Conservation (phyloP, 2,888 invertebrate species). For the Chymomyza procnemis region DNA sequence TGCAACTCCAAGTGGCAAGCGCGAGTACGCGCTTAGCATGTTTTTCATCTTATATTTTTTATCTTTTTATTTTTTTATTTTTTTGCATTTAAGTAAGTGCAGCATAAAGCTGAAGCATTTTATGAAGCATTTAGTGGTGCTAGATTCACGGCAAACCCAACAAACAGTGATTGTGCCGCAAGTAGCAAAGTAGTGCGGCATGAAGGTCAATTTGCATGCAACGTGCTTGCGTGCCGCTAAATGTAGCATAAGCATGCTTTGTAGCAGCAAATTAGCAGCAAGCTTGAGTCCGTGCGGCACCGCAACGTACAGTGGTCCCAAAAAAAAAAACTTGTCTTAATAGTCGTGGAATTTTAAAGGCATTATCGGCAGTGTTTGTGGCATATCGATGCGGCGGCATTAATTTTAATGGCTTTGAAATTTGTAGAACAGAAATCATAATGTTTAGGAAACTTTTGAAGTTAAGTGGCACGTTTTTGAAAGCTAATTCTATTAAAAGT, state of each 20-base stretch:
- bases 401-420: no score
- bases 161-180: conserved; percentile 1
- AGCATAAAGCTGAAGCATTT: conserved; percentile 36
- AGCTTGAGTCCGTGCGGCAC: not conserved
- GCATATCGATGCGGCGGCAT: no score
- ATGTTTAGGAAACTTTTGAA: no score
- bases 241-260: conserved; percentile 5
- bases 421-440: no score
- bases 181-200: conserved; percentile 43
- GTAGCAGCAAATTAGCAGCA: conserved; percentile 2
- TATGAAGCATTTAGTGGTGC: conserved; percentile 43
- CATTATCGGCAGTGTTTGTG: no score
- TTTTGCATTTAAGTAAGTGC: not conserved
- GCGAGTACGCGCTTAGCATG: conserved; percentile 30
- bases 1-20: not conserved
- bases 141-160: not conserved
- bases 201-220: conserved; percentile 13
- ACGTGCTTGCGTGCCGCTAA: not conserved
- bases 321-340: not conserved
- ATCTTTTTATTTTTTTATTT: not conserved
- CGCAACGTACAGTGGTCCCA: not conserved
- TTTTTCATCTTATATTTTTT: not conserved
- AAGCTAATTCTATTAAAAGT: no score
- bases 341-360: not conserved
- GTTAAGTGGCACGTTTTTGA: no score